Evolutionary conservation across 2,113 vertebrate species (phyloP).

Genomic region (Oncorhynchus masou): DNA sequence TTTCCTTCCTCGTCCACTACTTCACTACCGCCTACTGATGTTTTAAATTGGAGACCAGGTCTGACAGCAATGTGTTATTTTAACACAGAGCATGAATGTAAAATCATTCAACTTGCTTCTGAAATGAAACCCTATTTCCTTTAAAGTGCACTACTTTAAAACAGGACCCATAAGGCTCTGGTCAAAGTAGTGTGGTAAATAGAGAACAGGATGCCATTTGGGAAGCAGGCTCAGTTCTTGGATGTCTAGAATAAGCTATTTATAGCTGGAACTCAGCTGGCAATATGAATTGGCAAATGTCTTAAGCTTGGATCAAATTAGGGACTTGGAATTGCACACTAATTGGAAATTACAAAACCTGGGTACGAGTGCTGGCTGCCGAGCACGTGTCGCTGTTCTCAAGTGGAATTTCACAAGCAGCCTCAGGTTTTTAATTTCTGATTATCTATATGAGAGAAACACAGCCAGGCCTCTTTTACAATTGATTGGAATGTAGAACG

Average conservation of each 20-base stretch:
- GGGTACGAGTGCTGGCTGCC: constrained; percentile 45
- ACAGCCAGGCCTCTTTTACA: constrained; percentile 32
- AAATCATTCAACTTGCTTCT: not conserved
- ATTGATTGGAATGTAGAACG: constrained; percentile 39
- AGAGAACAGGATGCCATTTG: too few species aligned
- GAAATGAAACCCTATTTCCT: not conserved
- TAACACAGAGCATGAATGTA: not conserved
- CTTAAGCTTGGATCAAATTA: constrained; percentile 57
- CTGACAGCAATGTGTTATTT: constrained; percentile 6
- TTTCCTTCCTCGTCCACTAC: not conserved
- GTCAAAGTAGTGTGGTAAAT: too few species aligned
- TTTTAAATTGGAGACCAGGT: constrained; percentile 8
- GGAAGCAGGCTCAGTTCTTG: constrained; percentile 4
- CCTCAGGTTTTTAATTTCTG: constrained; percentile 39
- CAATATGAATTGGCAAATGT: constrained; percentile 50
- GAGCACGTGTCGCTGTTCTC: constrained; percentile 62
- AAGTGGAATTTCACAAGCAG: constrained; percentile 45
- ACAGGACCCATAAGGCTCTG: not conserved
- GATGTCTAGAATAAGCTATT: constrained; percentile 1
- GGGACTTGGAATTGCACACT: constrained; percentile 47
- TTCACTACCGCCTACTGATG: not conserved
- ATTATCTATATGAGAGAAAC: constrained; percentile 17
- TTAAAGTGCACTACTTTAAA: constrained; percentile 5
- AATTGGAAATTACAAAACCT: constrained; percentile 64
- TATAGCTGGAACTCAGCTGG: constrained; percentile 21